Percentiles rank a stretch among this genome's conserved stretches.
phyloP scores from a whole-genome alignment of 2,888 invertebrate species.

The Conomelus anceps region DNA sequence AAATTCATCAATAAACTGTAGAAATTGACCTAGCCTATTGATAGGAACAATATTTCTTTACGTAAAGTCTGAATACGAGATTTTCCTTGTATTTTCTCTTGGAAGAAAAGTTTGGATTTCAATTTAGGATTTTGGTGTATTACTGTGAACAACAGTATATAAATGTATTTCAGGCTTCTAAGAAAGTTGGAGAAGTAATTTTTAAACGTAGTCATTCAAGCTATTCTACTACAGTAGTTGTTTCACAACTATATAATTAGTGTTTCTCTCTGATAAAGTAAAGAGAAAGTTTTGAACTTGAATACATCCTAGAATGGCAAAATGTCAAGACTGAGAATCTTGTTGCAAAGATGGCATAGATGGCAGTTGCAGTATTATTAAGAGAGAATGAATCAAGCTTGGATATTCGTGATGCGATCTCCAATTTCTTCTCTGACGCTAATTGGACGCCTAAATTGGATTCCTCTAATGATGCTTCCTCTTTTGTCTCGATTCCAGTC shows the following conservation, averaged over 20 bases:
- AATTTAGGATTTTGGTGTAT: too few species aligned
- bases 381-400: not conserved
- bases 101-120: too few species aligned
- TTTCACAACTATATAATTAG: too few species aligned
- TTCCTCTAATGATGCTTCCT: not conserved
- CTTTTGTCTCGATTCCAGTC: not conserved
- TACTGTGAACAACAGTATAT: too few species aligned
- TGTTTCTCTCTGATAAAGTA: not conserved
- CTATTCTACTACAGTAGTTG: too few species aligned
- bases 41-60: too few species aligned
- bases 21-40: too few species aligned
- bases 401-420: not conserved
- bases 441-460: not conserved
- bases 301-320: not conserved
- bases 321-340: not conserved
- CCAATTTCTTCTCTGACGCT: not conserved
- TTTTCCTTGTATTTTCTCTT: too few species aligned
- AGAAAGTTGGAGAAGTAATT: not conserved
- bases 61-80: too few species aligned
- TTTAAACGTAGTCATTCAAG: too few species aligned
- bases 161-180: too few species aligned
- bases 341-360: not conserved
- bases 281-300: not conserved
- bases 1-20: too few species aligned
- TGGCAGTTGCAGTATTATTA: not conserved